Evolutionary conservation across 2,888 invertebrate species (phyloP).

Genomic region (Drosophila phalerata): DNA sequence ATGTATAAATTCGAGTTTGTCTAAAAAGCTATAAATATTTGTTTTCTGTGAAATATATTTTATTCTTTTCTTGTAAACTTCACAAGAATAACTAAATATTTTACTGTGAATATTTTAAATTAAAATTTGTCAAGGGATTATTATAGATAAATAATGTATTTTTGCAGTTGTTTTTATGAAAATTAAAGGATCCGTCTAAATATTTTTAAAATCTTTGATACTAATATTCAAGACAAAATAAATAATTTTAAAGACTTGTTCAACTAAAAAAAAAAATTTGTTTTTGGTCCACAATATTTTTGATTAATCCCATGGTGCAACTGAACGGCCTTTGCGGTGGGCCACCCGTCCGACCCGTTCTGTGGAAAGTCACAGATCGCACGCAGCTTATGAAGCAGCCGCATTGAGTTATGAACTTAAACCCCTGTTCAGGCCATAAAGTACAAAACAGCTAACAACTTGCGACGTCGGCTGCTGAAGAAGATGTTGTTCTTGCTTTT

Average conservation of each 20-base stretch:
- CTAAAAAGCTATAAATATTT: too few species aligned
- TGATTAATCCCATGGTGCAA: slow-evolving; percentile 30
- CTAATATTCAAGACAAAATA: too few species aligned
- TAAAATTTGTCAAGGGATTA: too few species aligned
- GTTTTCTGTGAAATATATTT: too few species aligned
- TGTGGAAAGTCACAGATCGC: slow-evolving; percentile 53
- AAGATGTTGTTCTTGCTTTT: slow-evolving; percentile 50
- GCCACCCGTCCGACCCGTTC: slow-evolving; percentile 42
- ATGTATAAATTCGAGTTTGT: background rate
- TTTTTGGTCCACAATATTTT: background rate
- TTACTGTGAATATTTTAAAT: too few species aligned
- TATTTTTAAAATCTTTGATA: too few species aligned
- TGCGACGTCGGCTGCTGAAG: slow-evolving; percentile 64
- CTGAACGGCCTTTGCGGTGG: slow-evolving; percentile 71
- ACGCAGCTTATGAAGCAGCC: slow-evolving; percentile 60
- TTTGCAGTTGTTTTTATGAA: too few species aligned
- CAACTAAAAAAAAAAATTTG: background rate
- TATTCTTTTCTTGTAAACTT: background rate
- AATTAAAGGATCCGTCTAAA: too few species aligned
- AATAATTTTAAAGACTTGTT: background rate
- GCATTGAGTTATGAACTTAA: slow-evolving; percentile 78
- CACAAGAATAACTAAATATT: background rate
- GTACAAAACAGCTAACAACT: slow-evolving; percentile 75
- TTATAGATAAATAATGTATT: too few species aligned
- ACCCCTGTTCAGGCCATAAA: slow-evolving; percentile 66